These are phyloP conservation scores for Pseudochaenichthys georgianus DNA, from an alignment of 2,797 vertebrate genomes.

Conservation along the genomic window DNA sequence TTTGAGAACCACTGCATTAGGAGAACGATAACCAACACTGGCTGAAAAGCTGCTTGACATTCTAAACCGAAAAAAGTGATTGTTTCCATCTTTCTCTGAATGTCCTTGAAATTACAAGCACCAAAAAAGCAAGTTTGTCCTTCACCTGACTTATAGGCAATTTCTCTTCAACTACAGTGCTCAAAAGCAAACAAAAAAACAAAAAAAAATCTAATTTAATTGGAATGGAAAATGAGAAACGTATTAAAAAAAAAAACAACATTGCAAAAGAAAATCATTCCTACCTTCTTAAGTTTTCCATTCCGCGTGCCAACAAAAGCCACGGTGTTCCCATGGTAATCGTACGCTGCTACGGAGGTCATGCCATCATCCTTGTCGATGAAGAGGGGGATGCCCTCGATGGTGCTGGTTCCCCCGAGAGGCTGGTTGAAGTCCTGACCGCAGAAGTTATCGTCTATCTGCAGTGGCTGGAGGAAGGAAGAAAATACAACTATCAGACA, in stretches of 20 bases:
- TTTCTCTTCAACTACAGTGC: background rate
- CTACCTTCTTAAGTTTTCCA: slow-evolving; percentile 95
- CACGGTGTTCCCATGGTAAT: slow-evolving; percentile 94
- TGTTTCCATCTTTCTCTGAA: background rate
- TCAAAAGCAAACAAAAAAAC: background rate
- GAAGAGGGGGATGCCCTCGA: slow-evolving; percentile 94
- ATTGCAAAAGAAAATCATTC: slow-evolving; percentile 1
- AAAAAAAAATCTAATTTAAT: background rate
- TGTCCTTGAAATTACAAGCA: background rate
- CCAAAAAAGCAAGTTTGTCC: background rate
- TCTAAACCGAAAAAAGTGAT: background rate
- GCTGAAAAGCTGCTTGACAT: background rate
- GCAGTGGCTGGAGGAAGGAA: slow-evolving; percentile 88
- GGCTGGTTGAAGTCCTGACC: slow-evolving; percentile 99
- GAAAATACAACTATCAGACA: background rate
- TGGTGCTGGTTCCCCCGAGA: slow-evolving; percentile 94
- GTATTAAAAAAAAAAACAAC: background rate
- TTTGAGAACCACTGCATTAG: too few species aligned
- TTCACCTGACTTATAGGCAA: background rate
- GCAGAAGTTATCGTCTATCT: slow-evolving; percentile 98
- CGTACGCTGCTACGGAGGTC: slow-evolving; percentile 95
- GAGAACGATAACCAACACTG: background rate
- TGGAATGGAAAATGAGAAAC: background rate
- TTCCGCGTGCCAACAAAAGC: slow-evolving; percentile 94
- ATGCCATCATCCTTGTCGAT: slow-evolving; percentile 96